Percentiles rank a stretch among this genome's conserved stretches.
phyloP scores from a whole-genome alignment of 2,113 vertebrate genomes.

The Takifugu flavidus region DNA sequence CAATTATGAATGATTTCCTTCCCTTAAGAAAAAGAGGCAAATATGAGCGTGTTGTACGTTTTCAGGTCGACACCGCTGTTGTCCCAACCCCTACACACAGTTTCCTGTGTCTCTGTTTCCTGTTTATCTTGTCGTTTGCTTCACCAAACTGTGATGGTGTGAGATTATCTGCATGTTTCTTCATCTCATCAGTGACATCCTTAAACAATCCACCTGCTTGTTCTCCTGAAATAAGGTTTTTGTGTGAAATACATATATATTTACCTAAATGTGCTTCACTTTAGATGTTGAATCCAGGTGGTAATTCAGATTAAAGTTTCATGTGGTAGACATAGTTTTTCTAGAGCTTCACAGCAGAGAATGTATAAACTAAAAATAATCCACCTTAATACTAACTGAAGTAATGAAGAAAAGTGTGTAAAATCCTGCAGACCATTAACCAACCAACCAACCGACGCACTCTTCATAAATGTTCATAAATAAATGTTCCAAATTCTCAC shows the following conservation, averaged over 20 bases:
- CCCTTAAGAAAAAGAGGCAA: background rate
- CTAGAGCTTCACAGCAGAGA: no score
- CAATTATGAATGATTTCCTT: no score
- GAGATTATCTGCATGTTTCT: conserved; percentile 62
- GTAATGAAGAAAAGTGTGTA: no score
- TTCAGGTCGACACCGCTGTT: conserved; percentile 55
- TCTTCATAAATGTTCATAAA: no score
- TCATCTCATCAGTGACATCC: conserved; percentile 42
- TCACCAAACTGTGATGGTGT: conserved; percentile 71
- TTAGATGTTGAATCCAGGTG: background rate
- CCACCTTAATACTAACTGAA: no score
- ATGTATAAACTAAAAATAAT: no score
- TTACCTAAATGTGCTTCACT: background rate
- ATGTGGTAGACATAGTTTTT: no score
- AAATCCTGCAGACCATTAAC: no score
- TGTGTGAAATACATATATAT: background rate
- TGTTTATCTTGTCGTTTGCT: conserved; percentile 79
- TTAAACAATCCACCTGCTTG: conserved; percentile 28
- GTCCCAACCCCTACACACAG: conserved; percentile 71
- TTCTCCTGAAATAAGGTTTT: background rate
- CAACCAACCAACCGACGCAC: no score
- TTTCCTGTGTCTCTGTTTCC: conserved; percentile 81
- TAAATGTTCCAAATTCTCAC: no score
- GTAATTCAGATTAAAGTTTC: no score
- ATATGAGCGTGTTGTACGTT: conserved; percentile 18